Conservation (phyloP, 1,140 invertebrate genomes). For the Drosophila insularis region DNA sequence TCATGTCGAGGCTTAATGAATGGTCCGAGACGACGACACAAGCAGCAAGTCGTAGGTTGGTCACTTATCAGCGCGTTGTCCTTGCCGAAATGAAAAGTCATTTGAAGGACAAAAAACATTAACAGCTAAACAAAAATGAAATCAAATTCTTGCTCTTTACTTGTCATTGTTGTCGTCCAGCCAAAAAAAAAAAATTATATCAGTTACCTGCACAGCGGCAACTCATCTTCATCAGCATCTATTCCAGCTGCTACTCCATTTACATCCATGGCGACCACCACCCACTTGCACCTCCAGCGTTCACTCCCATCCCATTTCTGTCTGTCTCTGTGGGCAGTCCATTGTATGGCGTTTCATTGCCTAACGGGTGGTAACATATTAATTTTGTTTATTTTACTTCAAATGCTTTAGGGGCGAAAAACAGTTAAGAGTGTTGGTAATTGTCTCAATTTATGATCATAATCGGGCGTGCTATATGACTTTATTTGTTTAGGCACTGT, state of each 20-base stretch:
- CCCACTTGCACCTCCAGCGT: neutral
- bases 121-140: constrained; percentile 3
- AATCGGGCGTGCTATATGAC: constrained; percentile 23
- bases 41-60: constrained; percentile 30
- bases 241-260: neutral
- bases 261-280: neutral
- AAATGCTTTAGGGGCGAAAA: constrained; percentile 25
- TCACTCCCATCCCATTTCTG: neutral
- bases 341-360: constrained; percentile 28
- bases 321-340: constrained; percentile 25
- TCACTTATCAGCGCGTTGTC: constrained; percentile 24
- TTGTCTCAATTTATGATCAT: constrained; percentile 49
- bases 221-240: neutral
- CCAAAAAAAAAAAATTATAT: neutral
- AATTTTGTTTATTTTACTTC: constrained; percentile 49
- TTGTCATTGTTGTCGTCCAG: neutral
- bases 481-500: neutral
- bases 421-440: constrained; percentile 55
- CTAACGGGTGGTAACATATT: constrained; percentile 45
- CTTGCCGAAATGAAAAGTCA: constrained; percentile 42
- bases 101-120: constrained; percentile 36
- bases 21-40: constrained; percentile 33
- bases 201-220: constrained; percentile 17
- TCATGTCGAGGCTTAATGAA: constrained; percentile 50
- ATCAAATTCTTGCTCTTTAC: constrained; percentile 7